phyloP scores from a whole-genome alignment of 2,888 invertebrate species.

The Didymodactylos carnosus region DNA sequence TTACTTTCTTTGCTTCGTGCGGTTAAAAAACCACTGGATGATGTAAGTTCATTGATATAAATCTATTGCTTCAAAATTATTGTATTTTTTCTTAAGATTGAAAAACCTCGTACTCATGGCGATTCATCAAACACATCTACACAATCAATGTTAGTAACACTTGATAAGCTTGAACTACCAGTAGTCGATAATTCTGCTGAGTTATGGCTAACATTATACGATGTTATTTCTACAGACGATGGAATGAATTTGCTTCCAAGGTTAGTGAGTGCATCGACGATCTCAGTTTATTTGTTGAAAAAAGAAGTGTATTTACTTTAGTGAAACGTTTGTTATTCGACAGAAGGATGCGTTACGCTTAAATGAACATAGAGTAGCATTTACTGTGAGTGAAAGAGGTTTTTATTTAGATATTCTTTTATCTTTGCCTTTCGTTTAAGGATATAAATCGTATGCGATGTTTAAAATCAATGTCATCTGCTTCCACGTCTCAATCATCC shows the following conservation, averaged over 20 bases:
- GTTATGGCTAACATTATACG: background rate
- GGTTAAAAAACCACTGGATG: background rate
- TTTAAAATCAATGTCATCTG: background rate
- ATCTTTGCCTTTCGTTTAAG: too few species aligned
- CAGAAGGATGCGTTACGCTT: background rate
- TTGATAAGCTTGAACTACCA: background rate
- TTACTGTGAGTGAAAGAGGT: too few species aligned
- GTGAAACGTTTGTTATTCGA: background rate
- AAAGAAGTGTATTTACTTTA: too few species aligned
- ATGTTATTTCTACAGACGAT: background rate
- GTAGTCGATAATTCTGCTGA: background rate
- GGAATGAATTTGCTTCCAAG: background rate
- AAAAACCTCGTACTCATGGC: background rate
- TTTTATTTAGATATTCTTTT: too few species aligned
- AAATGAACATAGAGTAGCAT: background rate
- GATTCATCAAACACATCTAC: background rate
- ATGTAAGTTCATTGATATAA: background rate
- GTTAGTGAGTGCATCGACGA: too few species aligned
- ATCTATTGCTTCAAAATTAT: background rate
- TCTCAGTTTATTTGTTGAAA: too few species aligned
- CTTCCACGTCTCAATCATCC: background rate
- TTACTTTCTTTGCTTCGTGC: background rate
- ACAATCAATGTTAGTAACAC: background rate
- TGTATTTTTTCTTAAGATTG: background rate
- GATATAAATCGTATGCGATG: background rate